Conservation (phyloP, 1,140 invertebrate species). For the Tigriopus japonicus region DNA sequence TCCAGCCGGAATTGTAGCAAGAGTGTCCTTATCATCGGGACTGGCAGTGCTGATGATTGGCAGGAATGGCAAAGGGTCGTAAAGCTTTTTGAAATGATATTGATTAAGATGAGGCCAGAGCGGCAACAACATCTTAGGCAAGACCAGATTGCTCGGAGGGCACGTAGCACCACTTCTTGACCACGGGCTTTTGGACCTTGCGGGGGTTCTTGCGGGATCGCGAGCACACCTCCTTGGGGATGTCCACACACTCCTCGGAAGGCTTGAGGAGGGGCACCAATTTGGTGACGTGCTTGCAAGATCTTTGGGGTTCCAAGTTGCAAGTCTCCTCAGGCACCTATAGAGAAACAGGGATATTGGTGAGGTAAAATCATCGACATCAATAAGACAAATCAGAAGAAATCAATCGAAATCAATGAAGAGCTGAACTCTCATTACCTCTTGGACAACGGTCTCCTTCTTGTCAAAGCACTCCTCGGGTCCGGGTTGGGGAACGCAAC, state of each 20-base stretch:
- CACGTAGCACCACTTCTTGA: constrained; percentile 14
- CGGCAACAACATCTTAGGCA: neutral
- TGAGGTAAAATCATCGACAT: too few species aligned
- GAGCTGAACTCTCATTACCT: too few species aligned
- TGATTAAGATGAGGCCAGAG: too few species aligned
- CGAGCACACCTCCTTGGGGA: constrained; percentile 14
- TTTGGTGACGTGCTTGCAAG: constrained; percentile 12
- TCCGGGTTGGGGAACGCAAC: constrained; percentile 10
- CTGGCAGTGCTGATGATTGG: too few species aligned
- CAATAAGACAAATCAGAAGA: too few species aligned
- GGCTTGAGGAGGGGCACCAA: constrained; percentile 11
- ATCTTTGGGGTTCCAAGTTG: constrained; percentile 11
- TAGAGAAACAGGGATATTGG: too few species aligned
- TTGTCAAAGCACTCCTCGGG: constrained; percentile 10
- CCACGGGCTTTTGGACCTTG: constrained; percentile 13
- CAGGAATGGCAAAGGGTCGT: too few species aligned
- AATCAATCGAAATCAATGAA: too few species aligned
- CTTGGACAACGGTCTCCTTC: constrained; percentile 10
- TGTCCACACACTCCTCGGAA: constrained; percentile 11
- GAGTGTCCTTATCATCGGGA: too few species aligned
- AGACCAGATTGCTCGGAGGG: constrained; percentile 1
- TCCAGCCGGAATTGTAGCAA: too few species aligned
- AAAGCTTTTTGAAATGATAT: too few species aligned
- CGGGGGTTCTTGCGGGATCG: constrained; percentile 12
- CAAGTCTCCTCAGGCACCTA: constrained; percentile 8